A percentile compares a stretch with the other conserved stretches of the same genome.
Conservation (phyloP, 2,113 vertebrate genomes). For the Gallinago jamesoni region DNA sequence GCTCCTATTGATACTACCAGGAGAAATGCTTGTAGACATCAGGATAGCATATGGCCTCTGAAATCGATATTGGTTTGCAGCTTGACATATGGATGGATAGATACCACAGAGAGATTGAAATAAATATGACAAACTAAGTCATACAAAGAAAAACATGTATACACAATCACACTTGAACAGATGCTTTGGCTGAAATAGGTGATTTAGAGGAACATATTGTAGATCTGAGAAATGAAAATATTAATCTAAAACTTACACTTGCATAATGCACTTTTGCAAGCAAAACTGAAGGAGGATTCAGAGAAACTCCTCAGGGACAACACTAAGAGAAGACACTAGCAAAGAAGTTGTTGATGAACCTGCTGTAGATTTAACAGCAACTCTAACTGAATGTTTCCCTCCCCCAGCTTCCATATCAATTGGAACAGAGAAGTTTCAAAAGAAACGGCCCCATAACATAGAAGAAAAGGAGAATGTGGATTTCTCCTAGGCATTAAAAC, state of each 20-base stretch:
- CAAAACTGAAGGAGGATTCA: conserved; percentile 43
- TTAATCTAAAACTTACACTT: conserved; percentile 44
- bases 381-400: background rate
- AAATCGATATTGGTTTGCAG: conserved; percentile 48
- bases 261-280: conserved; percentile 46
- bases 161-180: conserved; percentile 62
- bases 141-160: background rate
- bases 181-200: conserved; percentile 73
- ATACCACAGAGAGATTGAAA: conserved; percentile 38
- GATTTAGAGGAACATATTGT: conserved; percentile 58
- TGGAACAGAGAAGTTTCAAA: background rate
- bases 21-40: conserved; percentile 23
- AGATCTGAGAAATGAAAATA: conserved; percentile 51
- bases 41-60: conserved; percentile 41
- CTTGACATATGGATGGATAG: conserved; percentile 39
- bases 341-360: conserved; percentile 12
- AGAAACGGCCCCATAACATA: background rate
- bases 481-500: conserved; percentile 65
- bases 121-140: conserved; percentile 35
- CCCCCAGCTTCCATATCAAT: background rate
- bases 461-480: conserved; percentile 53
- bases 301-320: conserved; percentile 48
- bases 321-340: background rate
- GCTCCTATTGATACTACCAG: background rate
- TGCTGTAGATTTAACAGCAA: background rate